Conservation (phyloP, 30 jellyfish, hydroid and myxozoan genomes). For the Hydra vulgaris region DNA sequence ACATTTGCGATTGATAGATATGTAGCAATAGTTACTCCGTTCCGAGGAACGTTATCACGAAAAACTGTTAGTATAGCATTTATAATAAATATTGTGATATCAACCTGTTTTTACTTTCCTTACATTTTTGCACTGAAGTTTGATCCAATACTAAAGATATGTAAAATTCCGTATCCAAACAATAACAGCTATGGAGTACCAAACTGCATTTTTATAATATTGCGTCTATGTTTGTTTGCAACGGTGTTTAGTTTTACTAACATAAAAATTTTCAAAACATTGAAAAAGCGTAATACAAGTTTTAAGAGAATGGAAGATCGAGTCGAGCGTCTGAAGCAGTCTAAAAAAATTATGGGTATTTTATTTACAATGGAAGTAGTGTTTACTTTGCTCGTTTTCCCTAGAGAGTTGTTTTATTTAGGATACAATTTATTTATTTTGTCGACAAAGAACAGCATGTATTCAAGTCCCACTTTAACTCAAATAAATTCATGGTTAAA, state of each 20-base stretch:
- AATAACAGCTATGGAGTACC: conserved; percentile 9
- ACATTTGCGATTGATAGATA: conserved; percentile 24
- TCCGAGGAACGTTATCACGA: conserved; percentile 2
- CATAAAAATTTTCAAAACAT: conserved; percentile 14
- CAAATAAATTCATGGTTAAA: conserved; percentile 58
- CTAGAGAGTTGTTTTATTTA: conserved; percentile 51
- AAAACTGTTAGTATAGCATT: neutral
- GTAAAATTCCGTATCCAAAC: conserved; percentile 9
- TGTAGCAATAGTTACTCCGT: conserved; percentile 27
- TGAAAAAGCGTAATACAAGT: neutral
- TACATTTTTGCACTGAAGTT: conserved; percentile 7
- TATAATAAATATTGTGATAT: neutral
- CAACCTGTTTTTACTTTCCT: conserved; percentile 8
- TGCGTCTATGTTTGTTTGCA: conserved; percentile 4
- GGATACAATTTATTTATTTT: conserved; percentile 44
- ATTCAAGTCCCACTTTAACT: neutral
- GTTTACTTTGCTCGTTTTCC: conserved; percentile 55
- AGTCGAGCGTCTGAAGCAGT: conserved; percentile 20
- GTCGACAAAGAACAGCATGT: conserved; percentile 35
- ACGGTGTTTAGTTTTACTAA: conserved; percentile 6
- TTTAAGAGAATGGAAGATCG: neutral
- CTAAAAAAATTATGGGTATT: conserved; percentile 35
- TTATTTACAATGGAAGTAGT: conserved; percentile 46
- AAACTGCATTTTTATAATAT: conserved; percentile 12
- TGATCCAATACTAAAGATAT: neutral